These are phyloP conservation scores for Falco rusticolus DNA, from an alignment of 2,797 vertebrate species.

Conservation along the genomic window DNA sequence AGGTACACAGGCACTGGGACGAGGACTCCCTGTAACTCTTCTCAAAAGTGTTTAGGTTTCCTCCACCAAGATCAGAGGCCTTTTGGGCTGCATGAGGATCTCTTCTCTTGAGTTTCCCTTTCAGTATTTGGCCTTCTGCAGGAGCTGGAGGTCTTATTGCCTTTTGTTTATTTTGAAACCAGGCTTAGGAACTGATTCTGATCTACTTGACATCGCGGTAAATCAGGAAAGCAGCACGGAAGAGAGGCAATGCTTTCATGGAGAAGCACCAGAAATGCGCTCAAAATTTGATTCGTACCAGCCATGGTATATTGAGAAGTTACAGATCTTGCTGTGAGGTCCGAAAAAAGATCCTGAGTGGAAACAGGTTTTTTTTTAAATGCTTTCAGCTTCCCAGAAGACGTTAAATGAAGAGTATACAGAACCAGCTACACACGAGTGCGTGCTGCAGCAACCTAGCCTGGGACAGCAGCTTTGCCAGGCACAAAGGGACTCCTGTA, in stretches of 20 bases:
- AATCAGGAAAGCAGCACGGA: not conserved
- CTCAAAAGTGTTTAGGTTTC: not conserved
- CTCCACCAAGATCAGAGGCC: not conserved
- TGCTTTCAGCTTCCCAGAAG: not conserved
- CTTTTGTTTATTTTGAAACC: not conserved
- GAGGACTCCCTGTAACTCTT: not conserved
- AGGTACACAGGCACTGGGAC: not conserved
- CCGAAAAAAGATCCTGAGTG: not conserved
- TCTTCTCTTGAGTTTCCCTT: not conserved
- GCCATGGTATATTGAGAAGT: not conserved
- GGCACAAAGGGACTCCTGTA: not conserved
- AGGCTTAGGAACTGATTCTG: not conserved
- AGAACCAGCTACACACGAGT: accelerated
- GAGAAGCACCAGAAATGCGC: not conserved
- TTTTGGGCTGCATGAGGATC: not conserved
- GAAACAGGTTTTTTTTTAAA: not conserved
- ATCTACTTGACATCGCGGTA: not conserved
- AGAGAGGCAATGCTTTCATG: not conserved
- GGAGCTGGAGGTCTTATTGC: not conserved
- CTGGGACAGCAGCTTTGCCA: not conserved
- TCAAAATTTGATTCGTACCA: not conserved
- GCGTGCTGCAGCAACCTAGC: not conserved
- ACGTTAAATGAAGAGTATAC: not conserved
- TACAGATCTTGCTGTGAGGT: not conserved
- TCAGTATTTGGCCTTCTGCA: not conserved